phyloP scores from a whole-genome alignment of 2,888 invertebrate genomes.

The Emmelina monodactyla region DNA sequence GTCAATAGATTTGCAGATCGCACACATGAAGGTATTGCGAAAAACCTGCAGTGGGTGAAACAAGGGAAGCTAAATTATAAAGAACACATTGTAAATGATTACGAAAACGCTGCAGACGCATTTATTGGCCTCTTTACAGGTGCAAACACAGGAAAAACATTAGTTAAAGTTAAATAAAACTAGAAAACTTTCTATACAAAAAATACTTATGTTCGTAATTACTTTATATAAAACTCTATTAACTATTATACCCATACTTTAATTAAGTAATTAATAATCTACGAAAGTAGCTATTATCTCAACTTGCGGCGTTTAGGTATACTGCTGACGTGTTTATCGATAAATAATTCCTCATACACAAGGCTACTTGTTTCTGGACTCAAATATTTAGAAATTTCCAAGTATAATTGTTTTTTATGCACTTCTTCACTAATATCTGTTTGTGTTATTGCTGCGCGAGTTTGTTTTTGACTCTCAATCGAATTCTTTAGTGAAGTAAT shows the following conservation, averaged over 20 bases:
- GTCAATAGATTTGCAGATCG: conserved; percentile 58
- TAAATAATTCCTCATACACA: conserved; percentile 50
- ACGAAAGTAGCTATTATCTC: background rate
- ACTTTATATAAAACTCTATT: too few species aligned
- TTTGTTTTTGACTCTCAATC: background rate
- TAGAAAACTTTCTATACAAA: too few species aligned
- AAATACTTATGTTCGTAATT: too few species aligned
- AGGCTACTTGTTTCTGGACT: conserved; percentile 35
- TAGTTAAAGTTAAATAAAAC: conserved; percentile 60
- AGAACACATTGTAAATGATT: conserved; percentile 72
- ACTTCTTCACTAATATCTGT: conserved; percentile 25
- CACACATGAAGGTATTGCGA: conserved; percentile 65
- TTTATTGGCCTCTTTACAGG: conserved; percentile 69
- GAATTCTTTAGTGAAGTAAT: conserved; percentile 19
- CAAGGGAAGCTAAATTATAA: conserved; percentile 72
- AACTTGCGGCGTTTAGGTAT: background rate
- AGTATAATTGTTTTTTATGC: conserved; percentile 37
- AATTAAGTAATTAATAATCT: too few species aligned
- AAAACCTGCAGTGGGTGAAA: conserved; percentile 69
- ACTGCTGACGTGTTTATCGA: conserved; percentile 35
- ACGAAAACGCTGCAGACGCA: conserved; percentile 71
- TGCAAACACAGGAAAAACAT: conserved; percentile 71
- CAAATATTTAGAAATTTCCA: conserved; percentile 46
- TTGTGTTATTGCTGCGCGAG: conserved; percentile 21
- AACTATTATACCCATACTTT: too few species aligned